Conservation (phyloP, 1,140 invertebrate genomes). For the Zaprionus davidi region DNA sequence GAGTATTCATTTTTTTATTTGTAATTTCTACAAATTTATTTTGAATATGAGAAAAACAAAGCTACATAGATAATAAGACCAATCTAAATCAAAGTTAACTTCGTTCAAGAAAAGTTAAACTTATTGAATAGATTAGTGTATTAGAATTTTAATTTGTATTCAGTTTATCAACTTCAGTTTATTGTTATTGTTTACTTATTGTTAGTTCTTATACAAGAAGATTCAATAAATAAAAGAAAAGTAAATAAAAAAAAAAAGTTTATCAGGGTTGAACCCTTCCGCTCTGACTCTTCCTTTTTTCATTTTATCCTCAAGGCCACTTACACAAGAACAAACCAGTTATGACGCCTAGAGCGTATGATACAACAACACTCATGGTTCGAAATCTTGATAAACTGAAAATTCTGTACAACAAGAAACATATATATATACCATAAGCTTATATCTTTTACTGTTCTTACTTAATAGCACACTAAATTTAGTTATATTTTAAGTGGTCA, state of each 20-base stretch:
- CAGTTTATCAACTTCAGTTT: too few relatives aligned
- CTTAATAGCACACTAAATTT: not conserved
- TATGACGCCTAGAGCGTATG: too few relatives aligned
- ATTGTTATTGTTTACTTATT: too few relatives aligned
- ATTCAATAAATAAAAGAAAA: too few relatives aligned
- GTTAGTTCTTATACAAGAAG: too few relatives aligned
- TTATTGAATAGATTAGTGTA: too few relatives aligned
- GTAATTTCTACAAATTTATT: not conserved
- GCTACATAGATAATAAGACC: not conserved
- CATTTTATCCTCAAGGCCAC: constrained; percentile 16
- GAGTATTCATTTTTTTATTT: constrained; percentile 14
- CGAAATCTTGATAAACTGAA: not conserved
- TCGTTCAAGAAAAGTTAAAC: not conserved
- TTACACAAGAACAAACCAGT: constrained; percentile 57
- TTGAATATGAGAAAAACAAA: not conserved
- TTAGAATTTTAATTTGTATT: too few relatives aligned
- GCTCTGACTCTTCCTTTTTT: not conserved
- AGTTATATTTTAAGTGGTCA: too few relatives aligned
- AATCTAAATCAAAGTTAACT: not conserved
- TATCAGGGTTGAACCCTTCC: too few relatives aligned
- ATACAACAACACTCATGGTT: constrained; percentile 57
- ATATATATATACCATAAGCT: not conserved
- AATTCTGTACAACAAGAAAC: not conserved
- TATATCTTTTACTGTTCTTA: not conserved
- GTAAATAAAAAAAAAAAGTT: too few relatives aligned